phyloP scores from a whole-genome alignment of 2,888 invertebrate genomes.

The Caenorhabditis sp. region DNA sequence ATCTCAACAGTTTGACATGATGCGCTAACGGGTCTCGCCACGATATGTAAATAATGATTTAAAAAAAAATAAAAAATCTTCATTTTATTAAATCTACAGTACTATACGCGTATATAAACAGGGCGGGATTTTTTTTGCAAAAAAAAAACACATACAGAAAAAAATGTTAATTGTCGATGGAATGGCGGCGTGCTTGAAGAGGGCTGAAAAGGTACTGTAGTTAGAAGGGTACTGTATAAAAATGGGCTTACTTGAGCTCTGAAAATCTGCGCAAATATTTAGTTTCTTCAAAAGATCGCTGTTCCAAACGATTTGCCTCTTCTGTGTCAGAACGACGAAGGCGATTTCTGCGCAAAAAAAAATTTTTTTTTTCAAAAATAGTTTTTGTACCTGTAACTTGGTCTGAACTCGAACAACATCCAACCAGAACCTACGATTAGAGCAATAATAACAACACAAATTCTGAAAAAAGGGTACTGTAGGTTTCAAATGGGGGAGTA shows the following conservation, averaged over 20 bases:
- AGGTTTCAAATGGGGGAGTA: neutral
- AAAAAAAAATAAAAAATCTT: constrained; percentile 6
- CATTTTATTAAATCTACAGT: constrained; percentile 6
- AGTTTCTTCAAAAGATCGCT: constrained; percentile 52
- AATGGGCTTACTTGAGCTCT: constrained; percentile 49
- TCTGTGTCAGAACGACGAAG: constrained; percentile 46
- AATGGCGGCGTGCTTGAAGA: constrained; percentile 49
- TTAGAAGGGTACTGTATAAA: neutral
- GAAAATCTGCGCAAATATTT: constrained; percentile 53
- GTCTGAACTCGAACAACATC: constrained; percentile 50
- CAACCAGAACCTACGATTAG: constrained; percentile 40
- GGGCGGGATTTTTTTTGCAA: constrained; percentile 6
- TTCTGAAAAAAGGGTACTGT: constrained; percentile 20
- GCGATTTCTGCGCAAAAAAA: constrained; percentile 41
- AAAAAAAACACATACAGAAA: neutral
- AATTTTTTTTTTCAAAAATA: too few relatives aligned
- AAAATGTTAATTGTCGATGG: constrained; percentile 39
- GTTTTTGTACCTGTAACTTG: constrained; percentile 45
- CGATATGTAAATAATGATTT: neutral
- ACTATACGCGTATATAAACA: constrained; percentile 37
- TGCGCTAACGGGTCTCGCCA: constrained; percentile 10
- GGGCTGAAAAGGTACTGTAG: constrained; percentile 37
- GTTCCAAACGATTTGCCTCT: constrained; percentile 40
- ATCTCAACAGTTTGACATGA: constrained; percentile 46
- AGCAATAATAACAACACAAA: constrained; percentile 40